A percentile compares a stretch with the other conserved stretches of the same genome.
Evolutionary conservation across 1,140 invertebrate species (phyloP).

Genomic region (Psix sp.): DNA sequence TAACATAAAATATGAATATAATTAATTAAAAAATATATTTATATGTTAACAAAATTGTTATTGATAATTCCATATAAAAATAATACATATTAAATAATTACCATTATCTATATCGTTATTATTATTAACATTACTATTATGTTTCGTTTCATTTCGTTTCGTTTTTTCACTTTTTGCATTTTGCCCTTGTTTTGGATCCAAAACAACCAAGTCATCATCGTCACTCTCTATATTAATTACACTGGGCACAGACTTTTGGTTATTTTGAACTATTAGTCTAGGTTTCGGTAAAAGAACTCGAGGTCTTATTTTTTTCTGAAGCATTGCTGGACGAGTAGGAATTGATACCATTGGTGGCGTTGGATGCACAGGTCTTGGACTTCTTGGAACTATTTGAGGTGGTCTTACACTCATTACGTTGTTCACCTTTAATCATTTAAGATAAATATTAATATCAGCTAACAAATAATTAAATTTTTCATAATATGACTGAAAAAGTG

Average conservation of each 20-base stretch:
- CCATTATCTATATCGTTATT: too few species aligned
- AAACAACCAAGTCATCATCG: constrained; percentile 59
- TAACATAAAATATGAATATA: too few species aligned
- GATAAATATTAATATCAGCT: neutral
- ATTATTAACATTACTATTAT: constrained; percentile 1
- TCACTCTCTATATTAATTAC: constrained; percentile 74
- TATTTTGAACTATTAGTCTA: constrained; percentile 2
- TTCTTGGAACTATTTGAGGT: constrained; percentile 8
- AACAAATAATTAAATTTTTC: neutral
- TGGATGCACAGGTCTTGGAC: constrained; percentile 12
- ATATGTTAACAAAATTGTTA: too few species aligned
- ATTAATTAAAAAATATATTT: too few species aligned
- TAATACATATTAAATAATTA: too few species aligned
- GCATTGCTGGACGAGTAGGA: constrained; percentile 5
- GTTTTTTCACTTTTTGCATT: neutral
- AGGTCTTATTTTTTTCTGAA: constrained; percentile 32
- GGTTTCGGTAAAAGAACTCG: constrained; percentile 47
- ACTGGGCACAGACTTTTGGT: constrained; percentile 42
- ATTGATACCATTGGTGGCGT: constrained; percentile 68
- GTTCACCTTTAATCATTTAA: constrained; percentile 20
- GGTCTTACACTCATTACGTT: constrained; percentile 13
- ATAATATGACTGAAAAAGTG: neutral
- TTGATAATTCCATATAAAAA: too few species aligned
- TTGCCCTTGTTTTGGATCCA: constrained; percentile 23
- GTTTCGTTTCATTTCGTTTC: constrained; percentile 2